Evolutionary conservation across 1,140 invertebrate genomes (phyloP), one percentile per base, ranked within the genome.

Genomic region (Plutomurus gul): DNA sequence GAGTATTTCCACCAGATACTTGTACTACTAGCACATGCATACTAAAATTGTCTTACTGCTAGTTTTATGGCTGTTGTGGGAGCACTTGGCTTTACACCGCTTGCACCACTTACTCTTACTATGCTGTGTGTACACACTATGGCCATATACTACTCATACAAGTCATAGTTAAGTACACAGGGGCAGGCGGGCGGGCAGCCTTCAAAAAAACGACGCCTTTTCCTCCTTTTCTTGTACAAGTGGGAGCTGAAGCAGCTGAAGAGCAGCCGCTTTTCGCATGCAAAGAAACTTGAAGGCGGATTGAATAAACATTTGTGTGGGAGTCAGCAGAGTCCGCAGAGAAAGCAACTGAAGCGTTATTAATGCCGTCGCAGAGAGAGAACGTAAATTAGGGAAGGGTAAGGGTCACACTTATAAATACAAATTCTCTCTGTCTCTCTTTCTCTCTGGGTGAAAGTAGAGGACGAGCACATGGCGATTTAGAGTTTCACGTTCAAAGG

Each of bases 281-380:
- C 39, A 13, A n/a, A 13, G 39, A 13, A 13, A n/a, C 7, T 13
- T 10, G 2, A 43, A 43, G 27, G 51, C 27, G 20, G 16, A 56
- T n/a, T 65, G 56, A n/a, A n/a, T 65, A 65, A 65, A 65, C 56
- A 65, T 65, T 65, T 65, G 56, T 65, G 56, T 65, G 56, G 56
- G 56, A 65, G 56, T 60, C 7, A 60, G 51, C 7, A 60, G 51
- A 36, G 51, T 65, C 30, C 30, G 56, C 25, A 65, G 22, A 27
- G 36, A 43, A 65, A 65, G 27, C 36, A 33, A 65, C 36, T 30
- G 56, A 33, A 65, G 56, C 56, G 56, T 51, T 51, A 51, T 51
- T 51, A 30, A 30, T 65, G 56, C 27, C 16, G 39, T 65, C 36
- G 27, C 25, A 30, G 56, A 33, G 16, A 33, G 16, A 33, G 27